These are phyloP conservation scores for Xanthia togata DNA, from an alignment of 2,888 invertebrate genomes.

Conservation along the genomic window DNA sequence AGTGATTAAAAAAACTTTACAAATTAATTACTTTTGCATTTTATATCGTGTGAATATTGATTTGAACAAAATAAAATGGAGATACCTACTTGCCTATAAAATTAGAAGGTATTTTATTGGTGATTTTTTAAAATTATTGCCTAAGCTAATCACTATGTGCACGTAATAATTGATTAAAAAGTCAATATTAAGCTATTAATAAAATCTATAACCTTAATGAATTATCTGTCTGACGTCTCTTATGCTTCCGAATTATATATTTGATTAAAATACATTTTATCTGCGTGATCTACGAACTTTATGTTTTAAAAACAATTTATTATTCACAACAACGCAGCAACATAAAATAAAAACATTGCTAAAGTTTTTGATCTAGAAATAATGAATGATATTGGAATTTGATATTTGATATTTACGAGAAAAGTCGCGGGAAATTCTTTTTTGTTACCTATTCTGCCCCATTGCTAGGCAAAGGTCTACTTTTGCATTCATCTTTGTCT, in stretches of 20 bases:
- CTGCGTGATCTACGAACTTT: conserved; percentile 11
- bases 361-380: background rate
- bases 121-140: background rate
- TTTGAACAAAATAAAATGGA: background rate
- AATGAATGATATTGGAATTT: background rate
- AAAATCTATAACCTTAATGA: background rate
- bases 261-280: background rate
- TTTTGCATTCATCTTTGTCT: background rate
- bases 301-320: background rate
- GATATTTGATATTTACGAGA: background rate
- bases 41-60: background rate
- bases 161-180: background rate
- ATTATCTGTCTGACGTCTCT: conserved; percentile 33
- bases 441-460: background rate
- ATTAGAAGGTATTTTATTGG: background rate
- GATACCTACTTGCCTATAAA: no score
- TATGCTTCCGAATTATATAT: conserved; percentile 12
- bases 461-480: background rate
- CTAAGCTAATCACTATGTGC: background rate
- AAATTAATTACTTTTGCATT: background rate
- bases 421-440: background rate
- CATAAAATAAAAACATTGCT: background rate
- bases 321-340: background rate
- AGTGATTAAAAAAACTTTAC: background rate
- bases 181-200: background rate